Percentiles rank a stretch among this genome's conserved stretches.
These are phyloP conservation scores for Choreutis nemorana DNA, from an alignment of 2,888 invertebrate genomes.

Conservation along the genomic window DNA sequence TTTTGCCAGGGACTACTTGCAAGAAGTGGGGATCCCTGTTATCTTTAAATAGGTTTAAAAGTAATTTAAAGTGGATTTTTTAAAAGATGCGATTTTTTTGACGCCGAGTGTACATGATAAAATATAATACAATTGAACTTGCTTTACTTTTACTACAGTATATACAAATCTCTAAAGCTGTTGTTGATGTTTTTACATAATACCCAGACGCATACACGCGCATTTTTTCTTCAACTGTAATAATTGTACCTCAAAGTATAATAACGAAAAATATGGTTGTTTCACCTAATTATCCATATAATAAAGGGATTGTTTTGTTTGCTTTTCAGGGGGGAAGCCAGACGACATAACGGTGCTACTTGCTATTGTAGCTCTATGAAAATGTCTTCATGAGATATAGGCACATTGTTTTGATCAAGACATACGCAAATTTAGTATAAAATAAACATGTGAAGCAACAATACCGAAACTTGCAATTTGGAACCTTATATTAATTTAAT, in stretches of 20 bases:
- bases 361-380: slow-evolving; percentile 87
- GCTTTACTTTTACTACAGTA: no score
- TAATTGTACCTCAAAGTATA: not conserved
- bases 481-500: no score
- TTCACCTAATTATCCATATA: not conserved
- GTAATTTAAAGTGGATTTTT: no score
- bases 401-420: slow-evolving; percentile 30
- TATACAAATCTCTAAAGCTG: no score
- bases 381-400: slow-evolving; percentile 46
- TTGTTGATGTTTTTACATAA: no score
- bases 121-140: no score
- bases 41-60: no score
- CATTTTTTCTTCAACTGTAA: not conserved
- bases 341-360: slow-evolving; percentile 98
- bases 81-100: no score
- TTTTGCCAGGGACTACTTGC: no score
- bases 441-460: slow-evolving; percentile 34
- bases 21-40: no score
- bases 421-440: slow-evolving; percentile 34
- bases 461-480: slow-evolving; percentile 50
- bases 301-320: slow-evolving; percentile 21
- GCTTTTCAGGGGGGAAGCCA: slow-evolving; percentile 92
- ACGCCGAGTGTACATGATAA: no score
- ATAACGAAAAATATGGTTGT: not conserved
- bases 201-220: no score